Conservation (phyloP, 2,888 invertebrate species). For the Netelia melanura region DNA sequence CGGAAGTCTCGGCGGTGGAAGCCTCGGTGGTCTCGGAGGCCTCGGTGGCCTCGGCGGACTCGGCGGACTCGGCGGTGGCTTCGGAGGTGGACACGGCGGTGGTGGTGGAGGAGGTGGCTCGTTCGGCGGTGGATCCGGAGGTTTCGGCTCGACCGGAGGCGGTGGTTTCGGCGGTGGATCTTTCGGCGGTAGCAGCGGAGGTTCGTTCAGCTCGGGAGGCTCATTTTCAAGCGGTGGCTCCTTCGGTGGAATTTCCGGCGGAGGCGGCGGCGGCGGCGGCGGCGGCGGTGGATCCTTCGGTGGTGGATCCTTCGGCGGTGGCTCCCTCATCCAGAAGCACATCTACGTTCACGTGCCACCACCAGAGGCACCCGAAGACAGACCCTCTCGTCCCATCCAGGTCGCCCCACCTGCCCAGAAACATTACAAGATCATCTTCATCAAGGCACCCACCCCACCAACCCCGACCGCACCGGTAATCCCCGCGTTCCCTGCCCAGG, state of each 20-base stretch:
- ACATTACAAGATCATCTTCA: conserved; percentile 97
- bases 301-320: conserved; percentile 83
- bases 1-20: conserved; percentile 67
- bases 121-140: conserved; percentile 79
- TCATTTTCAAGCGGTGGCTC: conserved; percentile 70
- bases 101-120: conserved; percentile 69
- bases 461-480: conserved; percentile 93
- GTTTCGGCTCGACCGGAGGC: conserved; percentile 44
- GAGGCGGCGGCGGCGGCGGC: conserved; percentile 85
- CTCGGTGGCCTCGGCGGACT: conserved; percentile 67
- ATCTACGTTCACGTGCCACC: conserved; percentile 96
- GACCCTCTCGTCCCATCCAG: conserved; percentile 88
- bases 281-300: conserved; percentile 85
- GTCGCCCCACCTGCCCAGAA: conserved; percentile 92
- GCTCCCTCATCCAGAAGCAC: conserved; percentile 92
- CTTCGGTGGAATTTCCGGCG: conserved; percentile 76
- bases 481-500: conserved; percentile 90
- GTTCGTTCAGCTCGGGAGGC: conserved; percentile 68
- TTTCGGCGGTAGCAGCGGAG: conserved; percentile 69
- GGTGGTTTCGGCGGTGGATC: conserved; percentile 77
- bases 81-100: conserved; percentile 63
- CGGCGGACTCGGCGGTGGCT: conserved; percentile 67
- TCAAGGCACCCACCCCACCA: conserved; percentile 94
- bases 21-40: conserved; percentile 69
- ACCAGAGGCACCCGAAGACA: conserved; percentile 91